phyloP scores from a whole-genome alignment of 1,140 invertebrate genomes.

The Scaptomyza graminum region DNA sequence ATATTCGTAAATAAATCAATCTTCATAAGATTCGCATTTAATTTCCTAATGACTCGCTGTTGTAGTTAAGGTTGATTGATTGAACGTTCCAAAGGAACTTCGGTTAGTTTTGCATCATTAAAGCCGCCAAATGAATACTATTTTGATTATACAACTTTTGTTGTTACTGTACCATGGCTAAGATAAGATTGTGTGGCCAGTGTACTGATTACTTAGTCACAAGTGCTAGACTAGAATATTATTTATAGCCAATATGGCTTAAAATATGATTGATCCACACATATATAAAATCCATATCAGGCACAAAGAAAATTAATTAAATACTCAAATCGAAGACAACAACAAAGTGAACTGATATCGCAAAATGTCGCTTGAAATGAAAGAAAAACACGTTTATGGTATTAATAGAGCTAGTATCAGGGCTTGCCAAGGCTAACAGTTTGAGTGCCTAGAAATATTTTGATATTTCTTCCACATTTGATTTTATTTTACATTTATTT shows the following conservation, averaged over 20 bases:
- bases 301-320: constrained; percentile 17
- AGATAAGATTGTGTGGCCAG: constrained; percentile 53
- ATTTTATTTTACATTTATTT: constrained; percentile 1
- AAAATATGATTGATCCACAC: constrained; percentile 36
- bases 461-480: neutral
- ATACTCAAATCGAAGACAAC: constrained; percentile 1
- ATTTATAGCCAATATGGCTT: constrained; percentile 32
- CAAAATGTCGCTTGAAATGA: constrained; percentile 18
- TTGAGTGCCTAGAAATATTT: constrained; percentile 24
- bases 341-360: constrained; percentile 13
- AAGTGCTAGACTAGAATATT: neutral
- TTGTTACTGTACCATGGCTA: constrained; percentile 10
- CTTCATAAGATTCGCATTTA: constrained; percentile 49
- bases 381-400: constrained; percentile 37
- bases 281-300: constrained; percentile 1
- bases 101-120: constrained; percentile 17
- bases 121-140: constrained; percentile 39
- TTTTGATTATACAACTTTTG: constrained; percentile 60
- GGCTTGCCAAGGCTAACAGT: constrained; percentile 21
- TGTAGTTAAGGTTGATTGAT: constrained; percentile 37
- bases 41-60: constrained; percentile 43
- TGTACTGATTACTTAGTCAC: neutral
- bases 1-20: constrained; percentile 48
- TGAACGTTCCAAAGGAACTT: constrained; percentile 36
- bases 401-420: constrained; percentile 9